These are phyloP conservation scores for Bombus waltoni DNA, from an alignment of 1,140 invertebrate genomes.

Conservation along the genomic window DNA sequence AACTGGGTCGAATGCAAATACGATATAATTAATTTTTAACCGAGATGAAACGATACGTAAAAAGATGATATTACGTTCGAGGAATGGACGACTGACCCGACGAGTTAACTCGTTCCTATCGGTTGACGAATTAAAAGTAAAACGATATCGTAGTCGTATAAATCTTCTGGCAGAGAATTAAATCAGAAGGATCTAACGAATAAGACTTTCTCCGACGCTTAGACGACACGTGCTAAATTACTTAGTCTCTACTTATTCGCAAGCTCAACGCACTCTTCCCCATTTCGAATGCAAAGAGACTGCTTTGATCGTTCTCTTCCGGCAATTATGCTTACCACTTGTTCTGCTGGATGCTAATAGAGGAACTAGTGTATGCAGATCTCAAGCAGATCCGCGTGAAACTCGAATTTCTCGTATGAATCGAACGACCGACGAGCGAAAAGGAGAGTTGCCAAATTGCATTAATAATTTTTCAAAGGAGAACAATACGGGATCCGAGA, in stretches of 20 bases:
- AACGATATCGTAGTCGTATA: not conserved
- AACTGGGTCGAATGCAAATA: not conserved
- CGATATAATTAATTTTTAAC: not conserved
- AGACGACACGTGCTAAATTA: not conserved
- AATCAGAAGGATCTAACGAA: not conserved
- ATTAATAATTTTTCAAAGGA: too few species aligned
- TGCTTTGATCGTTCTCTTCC: conserved; percentile 37
- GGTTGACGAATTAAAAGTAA: not conserved
- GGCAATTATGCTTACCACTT: conserved; percentile 34
- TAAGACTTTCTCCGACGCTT: not conserved
- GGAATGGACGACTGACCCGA: not conserved
- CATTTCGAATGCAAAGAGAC: conserved; percentile 29
- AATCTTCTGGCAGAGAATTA: not conserved
- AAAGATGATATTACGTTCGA: not conserved
- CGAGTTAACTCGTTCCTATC: not conserved
- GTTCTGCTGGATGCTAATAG: not conserved
- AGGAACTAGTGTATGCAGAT: not conserved
- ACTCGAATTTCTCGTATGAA: not conserved
- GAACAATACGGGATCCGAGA: not conserved
- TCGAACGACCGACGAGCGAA: too few species aligned
- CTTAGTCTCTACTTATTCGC: conserved; percentile 7
- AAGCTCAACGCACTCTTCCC: not conserved
- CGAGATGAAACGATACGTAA: not conserved
- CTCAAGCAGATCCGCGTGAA: not conserved
- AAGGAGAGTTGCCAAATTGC: too few species aligned